Percentiles rank a stretch among this genome's conserved stretches.
phyloP scores from a whole-genome alignment of 2,113 vertebrate species.

The Eurystomus gularis region DNA sequence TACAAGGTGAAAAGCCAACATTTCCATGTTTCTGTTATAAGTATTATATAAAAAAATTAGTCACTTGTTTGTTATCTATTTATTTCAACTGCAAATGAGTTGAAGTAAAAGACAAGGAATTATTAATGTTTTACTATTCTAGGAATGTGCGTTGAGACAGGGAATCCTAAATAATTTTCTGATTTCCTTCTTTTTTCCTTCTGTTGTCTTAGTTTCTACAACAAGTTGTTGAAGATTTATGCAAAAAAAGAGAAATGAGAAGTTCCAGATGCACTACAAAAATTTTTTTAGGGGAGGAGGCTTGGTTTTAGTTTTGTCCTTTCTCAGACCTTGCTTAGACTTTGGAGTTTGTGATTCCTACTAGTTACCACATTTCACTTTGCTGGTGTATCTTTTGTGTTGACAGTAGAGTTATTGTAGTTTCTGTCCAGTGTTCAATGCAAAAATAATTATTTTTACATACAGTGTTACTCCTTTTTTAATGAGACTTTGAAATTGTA shows the following conservation, averaged over 20 bases:
- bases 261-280: neutral
- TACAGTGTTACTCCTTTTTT: neutral
- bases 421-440: neutral
- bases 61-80: neutral
- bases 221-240: neutral
- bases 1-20: neutral
- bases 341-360: neutral
- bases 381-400: neutral
- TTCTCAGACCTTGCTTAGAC: neutral
- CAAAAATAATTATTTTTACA: too few relatives aligned
- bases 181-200: neutral
- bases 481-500: neutral
- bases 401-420: neutral
- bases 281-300: fast-evolving
- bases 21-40: neutral
- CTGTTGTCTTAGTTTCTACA: neutral
- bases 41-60: neutral
- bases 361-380: neutral
- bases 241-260: neutral
- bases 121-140: neutral
- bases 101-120: neutral
- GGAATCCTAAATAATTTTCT: neutral
- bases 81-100: neutral
- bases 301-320: neutral
- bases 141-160: neutral